Evolutionary conservation across 2,888 invertebrate genomes (phyloP).

Genomic region (Harpagoxenus sublaevis): DNA sequence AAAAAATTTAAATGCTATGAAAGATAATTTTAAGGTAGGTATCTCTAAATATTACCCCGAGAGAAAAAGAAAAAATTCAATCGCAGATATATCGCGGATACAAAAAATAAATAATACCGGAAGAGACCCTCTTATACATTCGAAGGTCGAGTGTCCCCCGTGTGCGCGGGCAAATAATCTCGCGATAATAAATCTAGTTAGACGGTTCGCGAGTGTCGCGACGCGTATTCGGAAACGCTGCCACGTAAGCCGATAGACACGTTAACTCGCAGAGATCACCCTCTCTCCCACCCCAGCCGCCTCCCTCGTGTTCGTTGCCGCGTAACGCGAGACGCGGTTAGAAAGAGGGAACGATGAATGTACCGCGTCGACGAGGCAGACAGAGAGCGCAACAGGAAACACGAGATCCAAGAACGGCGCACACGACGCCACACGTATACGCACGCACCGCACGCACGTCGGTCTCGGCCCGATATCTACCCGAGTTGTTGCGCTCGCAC

Average conservation of each 20-base stretch:
- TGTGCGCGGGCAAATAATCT: neutral
- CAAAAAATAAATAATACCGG: neutral
- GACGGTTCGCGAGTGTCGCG: neutral
- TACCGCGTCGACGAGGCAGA: constrained; percentile 60
- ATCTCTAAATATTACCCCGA: neutral
- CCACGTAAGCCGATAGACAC: constrained; percentile 46
- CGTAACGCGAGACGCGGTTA: constrained; percentile 39
- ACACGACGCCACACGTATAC: neutral
- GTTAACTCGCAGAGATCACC: constrained; percentile 37
- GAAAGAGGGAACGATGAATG: constrained; percentile 45
- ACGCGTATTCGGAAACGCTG: constrained; percentile 12
- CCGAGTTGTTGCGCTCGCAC: constrained; percentile 38
- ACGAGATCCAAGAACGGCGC: constrained; percentile 34
- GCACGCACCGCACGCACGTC: neutral
- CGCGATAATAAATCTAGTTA: constrained; percentile 40
- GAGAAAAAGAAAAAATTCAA: neutral
- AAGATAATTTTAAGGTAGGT: neutral
- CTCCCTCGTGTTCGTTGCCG: constrained; percentile 4
- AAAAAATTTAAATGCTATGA: neutral
- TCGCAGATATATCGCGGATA: neutral
- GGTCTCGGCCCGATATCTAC: constrained; percentile 17
- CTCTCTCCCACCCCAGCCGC: neutral
- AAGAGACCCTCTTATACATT: neutral
- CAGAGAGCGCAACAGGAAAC: constrained; percentile 44
- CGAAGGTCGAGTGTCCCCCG: neutral